Base-by-base conservation (phyloP, 2,888 invertebrate genomes). In the Sussaba pulchella region DNA sequence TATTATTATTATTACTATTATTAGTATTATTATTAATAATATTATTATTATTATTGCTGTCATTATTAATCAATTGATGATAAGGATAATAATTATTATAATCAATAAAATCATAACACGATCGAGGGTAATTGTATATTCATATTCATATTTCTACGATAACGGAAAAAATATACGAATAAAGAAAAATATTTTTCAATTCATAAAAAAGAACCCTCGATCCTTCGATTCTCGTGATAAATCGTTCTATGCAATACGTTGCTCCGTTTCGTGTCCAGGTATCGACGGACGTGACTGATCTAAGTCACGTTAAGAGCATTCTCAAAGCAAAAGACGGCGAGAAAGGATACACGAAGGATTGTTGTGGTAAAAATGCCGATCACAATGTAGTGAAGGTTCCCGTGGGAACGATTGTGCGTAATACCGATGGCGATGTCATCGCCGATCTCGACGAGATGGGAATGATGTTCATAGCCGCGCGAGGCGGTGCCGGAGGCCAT, bases 401-500 rank as follows among this genome's bases (percentile, higher is more conserved):
- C 0, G 85, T 97, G 1, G 98, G 98, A 73, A 96, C 97, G 0
- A 93, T 97, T 9, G 92, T 98, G 57, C 95, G 95, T 81, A 93
- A 94, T 86, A 80, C 84, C 76, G 84, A 92, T 1, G 95, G 95
- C 0, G 91, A 93, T 73, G 93, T 95, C 45, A 92, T 97, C 9
- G 96, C 95, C 0, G 97, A 97, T 89, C 93, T 98, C 78, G 90
- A 93, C 39, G 90, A 93, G 70, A 93, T 94, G 41, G 96, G 96
- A 3, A 93, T 96, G 63, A 96, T 97, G 94, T 99, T 98, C 92
- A 94, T 99, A 14, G 99, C 97, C 8, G 98, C 99, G 10, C 93
- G 98, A 81, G 99, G 99, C 0, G 99, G 99, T 2, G 95, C 97
- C 0, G 99, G 99, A 0, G 99, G 99, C 0, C 96, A 96, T 89